phyloP scores from a whole-genome alignment of 2,888 invertebrate species.

The Elysia crispata region DNA sequence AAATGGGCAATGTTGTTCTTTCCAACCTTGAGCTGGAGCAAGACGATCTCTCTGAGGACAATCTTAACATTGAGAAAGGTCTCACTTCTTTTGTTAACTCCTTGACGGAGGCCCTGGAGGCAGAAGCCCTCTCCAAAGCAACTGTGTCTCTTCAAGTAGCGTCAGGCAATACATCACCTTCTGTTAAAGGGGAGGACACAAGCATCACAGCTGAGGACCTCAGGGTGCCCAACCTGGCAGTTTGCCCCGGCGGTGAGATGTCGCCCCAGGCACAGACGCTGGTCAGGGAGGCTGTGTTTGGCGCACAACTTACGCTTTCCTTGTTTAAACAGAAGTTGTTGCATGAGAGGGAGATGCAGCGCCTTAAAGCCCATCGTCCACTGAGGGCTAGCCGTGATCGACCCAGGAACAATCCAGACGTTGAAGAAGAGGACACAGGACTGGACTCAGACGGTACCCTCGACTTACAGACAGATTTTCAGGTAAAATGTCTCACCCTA shows the following conservation, averaged over 20 bases:
- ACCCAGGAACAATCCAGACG: constrained; percentile 53
- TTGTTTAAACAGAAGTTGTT: constrained; percentile 67
- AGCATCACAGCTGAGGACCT: constrained; percentile 40
- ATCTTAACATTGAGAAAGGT: constrained; percentile 46
- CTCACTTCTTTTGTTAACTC: constrained; percentile 51
- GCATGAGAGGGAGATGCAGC: constrained; percentile 64
- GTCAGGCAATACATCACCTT: neutral
- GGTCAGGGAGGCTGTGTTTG: constrained; percentile 86
- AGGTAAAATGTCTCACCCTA: constrained; percentile 43
- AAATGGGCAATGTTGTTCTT: constrained; percentile 49
- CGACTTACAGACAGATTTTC: constrained; percentile 46
- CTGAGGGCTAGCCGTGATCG: constrained; percentile 53
- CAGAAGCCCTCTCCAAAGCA: constrained; percentile 50
- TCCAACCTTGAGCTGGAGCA: constrained; percentile 48
- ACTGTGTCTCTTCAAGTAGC: constrained; percentile 19
- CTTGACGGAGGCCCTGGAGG: constrained; percentile 50
- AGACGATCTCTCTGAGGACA: constrained; percentile 42
- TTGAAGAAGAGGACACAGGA: constrained; percentile 54
- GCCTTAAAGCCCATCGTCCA: constrained; percentile 62
- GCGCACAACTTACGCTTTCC: constrained; percentile 80
- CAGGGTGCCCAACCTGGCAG: constrained; percentile 60
- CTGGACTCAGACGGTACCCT: constrained; percentile 57
- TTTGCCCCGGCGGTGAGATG: constrained; percentile 57
- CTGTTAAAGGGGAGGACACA: neutral
- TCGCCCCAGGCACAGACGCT: constrained; percentile 80